Evolutionary conservation across 2,797 vertebrate species (phyloP).

Genomic region (Melanogrammus aeglefinus): DNA sequence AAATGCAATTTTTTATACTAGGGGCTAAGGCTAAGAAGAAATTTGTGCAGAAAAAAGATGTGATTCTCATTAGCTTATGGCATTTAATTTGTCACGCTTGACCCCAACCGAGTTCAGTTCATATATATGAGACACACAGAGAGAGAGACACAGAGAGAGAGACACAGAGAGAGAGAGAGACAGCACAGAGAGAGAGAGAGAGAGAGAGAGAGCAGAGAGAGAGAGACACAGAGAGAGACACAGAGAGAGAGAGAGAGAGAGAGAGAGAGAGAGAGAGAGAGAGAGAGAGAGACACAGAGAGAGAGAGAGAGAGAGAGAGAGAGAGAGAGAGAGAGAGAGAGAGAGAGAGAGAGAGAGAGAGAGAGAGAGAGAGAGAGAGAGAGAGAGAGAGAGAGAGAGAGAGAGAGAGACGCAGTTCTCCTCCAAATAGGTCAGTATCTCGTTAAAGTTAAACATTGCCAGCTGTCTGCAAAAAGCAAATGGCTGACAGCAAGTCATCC

Average conservation of each 20-base stretch:
- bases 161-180: slow-evolving; percentile 20
- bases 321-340: slow-evolving; percentile 20
- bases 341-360: slow-evolving; percentile 49
- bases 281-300: slow-evolving; percentile 11
- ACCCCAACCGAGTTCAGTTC: too few species aligned
- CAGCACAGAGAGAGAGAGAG: slow-evolving; percentile 50
- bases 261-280: neutral
- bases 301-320: neutral
- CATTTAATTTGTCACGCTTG: too few species aligned
- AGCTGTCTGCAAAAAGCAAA: too few species aligned
- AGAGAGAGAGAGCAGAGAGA: slow-evolving; percentile 47
- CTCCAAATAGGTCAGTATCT: neutral
- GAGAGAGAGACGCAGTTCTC: neutral
- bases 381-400: slow-evolving; percentile 71
- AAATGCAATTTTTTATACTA: too few species aligned
- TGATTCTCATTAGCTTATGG: too few species aligned
- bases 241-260: slow-evolving; percentile 40
- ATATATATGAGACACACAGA: too few species aligned
- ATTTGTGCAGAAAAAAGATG: too few species aligned
- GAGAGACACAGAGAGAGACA: slow-evolving; percentile 71
- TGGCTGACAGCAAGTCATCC: too few species aligned
- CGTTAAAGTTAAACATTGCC: neutral
- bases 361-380: slow-evolving; percentile 48
- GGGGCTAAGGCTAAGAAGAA: too few species aligned
- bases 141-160: neutral